Evolutionary conservation across 2,888 invertebrate species (phyloP), one percentile per base, ranked within the genome.

Genomic region (Erebia palarica): DNA sequence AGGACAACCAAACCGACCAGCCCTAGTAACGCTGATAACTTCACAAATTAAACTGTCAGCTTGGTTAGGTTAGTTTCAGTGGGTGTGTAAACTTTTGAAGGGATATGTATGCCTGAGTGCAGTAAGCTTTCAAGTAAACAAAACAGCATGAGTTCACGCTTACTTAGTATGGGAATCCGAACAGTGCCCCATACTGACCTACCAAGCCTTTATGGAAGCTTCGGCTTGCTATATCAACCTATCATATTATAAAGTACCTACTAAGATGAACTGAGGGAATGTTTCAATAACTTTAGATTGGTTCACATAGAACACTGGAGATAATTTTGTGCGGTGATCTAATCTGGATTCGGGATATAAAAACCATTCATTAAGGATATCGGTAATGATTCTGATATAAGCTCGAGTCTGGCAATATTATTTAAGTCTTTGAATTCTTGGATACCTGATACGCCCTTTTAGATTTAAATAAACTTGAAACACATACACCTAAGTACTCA

Each of bases 41-140:
- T 18, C 18, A 55, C 10, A 55, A 55, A 18, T 55, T 18, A 55
- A 55, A 18, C 55, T 55, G 55, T 55, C 55, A 18, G 18, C 16
- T 55, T 18, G 10, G 55, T 55, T 55, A 3, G 57, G 7, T 58
- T 27, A 21, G 57, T 58, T 58, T 58, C 13, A 2, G 57, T 21
- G 13, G 27, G 21, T 58, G 8, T 57, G 21, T 21, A 14, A 14
- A 21, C 18, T 16, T 18, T 18, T 16, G 18, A 55, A 18, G 16
- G 55, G 55, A 55, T 27, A 27, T 10, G 14, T 57, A n/a, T n/a
- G 57, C 27, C 57, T 11, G 21, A 57, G 18, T 27, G 27, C 1
- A 21, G 27, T 58, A 9, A 58, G 57, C 27, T 13, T 58, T 27
- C 13, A 58, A 58, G 57, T 58, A 21, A 58, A 58, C 14, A 58